Evolutionary conservation across 2,113 vertebrate species (phyloP).

Genomic region (Puntigrus tetrazona): DNA sequence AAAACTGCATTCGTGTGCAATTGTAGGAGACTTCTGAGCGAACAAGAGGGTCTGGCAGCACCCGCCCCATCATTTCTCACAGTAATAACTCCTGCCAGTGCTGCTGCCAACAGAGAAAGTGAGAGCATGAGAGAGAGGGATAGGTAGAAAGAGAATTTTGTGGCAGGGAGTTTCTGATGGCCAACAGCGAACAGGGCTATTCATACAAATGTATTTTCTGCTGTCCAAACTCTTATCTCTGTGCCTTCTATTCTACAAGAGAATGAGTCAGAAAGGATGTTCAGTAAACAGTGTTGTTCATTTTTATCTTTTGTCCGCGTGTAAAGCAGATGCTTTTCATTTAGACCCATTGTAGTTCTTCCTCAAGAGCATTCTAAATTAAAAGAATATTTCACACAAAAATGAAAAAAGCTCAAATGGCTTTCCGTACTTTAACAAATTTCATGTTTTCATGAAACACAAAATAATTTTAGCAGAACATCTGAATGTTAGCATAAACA

Average conservation of each 20-base stretch:
- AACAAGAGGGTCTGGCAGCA: conserved; percentile 69
- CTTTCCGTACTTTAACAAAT: not conserved
- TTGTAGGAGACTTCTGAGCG: conserved; percentile 58
- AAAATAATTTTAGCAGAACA: not conserved
- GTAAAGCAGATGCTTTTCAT: not conserved
- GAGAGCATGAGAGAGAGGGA: conserved; percentile 43
- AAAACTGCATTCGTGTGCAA: conserved; percentile 41
- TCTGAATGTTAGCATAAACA: no score
- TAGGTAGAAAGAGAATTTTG: conserved; percentile 44
- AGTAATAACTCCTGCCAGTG: conserved; percentile 72
- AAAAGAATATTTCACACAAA: not conserved
- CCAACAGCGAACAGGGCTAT: not conserved
- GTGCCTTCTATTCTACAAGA: not conserved
- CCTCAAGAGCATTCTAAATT: not conserved
- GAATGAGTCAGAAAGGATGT: not conserved
- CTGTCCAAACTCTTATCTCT: not conserved
- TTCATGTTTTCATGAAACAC: not conserved
- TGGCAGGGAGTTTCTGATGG: not conserved
- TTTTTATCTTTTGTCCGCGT: not conserved
- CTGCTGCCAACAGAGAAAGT: conserved; percentile 64
- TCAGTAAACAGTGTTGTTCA: not conserved
- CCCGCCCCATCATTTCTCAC: conserved; percentile 70
- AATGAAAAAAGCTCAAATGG: not conserved
- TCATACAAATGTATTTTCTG: not conserved
- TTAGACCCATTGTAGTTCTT: not conserved